Evolutionary conservation across 2,113 vertebrate species (phyloP).

Genomic region (Panthera uncia): DNA sequence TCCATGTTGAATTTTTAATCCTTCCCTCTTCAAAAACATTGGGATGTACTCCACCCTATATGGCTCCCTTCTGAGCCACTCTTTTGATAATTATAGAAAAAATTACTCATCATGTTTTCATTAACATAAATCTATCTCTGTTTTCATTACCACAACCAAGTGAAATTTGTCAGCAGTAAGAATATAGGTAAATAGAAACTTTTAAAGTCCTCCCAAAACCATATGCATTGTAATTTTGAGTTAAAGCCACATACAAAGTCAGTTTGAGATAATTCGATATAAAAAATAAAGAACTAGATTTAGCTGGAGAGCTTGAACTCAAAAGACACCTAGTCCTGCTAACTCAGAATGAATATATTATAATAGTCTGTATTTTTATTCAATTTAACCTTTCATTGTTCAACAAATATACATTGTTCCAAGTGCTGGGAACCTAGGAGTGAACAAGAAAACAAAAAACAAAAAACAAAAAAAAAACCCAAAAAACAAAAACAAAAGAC

Average conservation of each 20-base stretch:
- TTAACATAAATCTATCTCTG: conserved; percentile 24
- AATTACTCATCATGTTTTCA: conserved; percentile 39
- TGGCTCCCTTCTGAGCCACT: conserved; percentile 26
- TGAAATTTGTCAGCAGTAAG: conserved; percentile 14
- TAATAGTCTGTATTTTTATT: not conserved
- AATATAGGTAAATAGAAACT: not conserved
- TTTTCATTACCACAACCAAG: conserved; percentile 59
- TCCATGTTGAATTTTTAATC: conserved; percentile 12
- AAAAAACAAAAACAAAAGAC: not conserved
- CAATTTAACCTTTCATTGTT: not conserved
- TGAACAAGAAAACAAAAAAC: not conserved
- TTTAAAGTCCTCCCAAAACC: not conserved
- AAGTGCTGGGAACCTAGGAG: not conserved
- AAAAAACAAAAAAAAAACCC: not conserved
- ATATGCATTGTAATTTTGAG: not conserved
- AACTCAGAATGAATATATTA: not conserved
- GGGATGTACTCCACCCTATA: conserved; percentile 20
- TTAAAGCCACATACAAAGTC: not conserved
- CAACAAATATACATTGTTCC: not conserved
- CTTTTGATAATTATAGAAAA: conserved; percentile 52
- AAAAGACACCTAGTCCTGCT: not conserved
- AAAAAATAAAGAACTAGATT: not conserved
- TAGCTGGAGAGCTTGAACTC: not conserved
- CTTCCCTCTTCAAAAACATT: not conserved
- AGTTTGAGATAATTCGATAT: not conserved